Evolutionary conservation across 2,888 invertebrate species (phyloP), one percentile per base, ranked within the genome.

Genomic region (Mimumesa dahlbomi): DNA sequence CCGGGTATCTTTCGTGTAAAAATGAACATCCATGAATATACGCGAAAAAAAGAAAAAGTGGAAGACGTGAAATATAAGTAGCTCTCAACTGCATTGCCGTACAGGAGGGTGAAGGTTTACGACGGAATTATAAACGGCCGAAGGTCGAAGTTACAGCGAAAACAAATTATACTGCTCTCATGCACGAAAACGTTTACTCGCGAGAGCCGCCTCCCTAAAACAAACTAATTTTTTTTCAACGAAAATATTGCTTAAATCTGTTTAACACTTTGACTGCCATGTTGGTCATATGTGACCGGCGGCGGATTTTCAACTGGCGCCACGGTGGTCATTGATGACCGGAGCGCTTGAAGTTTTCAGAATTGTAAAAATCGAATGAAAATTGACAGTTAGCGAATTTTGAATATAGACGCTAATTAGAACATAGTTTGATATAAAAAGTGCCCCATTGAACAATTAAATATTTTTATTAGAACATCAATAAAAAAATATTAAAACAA

Each of bases 41-140:
- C 40, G 52, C 46, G 57, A 21, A 21, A 45, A 40, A 52, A 34
- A 57, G 45, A 52, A 16, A 19, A 31, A 21, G 11, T n/a, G 29
- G 38, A 38, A 45, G 49, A 63, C 45, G 29, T 16, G 54, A 48
- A 50, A 57, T 56, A 21, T 36, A 29, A 57, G 46, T 65, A 68
- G 50, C 52, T 40, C 49, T 36, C 22, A 14, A 25, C n/a, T 7
- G 52, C 21, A n/a, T 16, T 19, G 36, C 34, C 40, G 16, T 38
- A 21, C 34, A 19, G 19, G 57, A 68, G 46, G 68, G 29, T 53
- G 65, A 65, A 68, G 68, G 48, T 65, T 68, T 58, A 65, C 50
- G 57, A 29, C 52, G 29, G 52, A 52, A 52, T 65, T 58, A 68
- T 43, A 65, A 68, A 68, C 65, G 42, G 65, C 31, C 68, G 65